Percentiles rank a stretch among this genome's conserved stretches.
Conservation (phyloP, 2,113 vertebrate genomes). For the Morphnarchus princeps region DNA sequence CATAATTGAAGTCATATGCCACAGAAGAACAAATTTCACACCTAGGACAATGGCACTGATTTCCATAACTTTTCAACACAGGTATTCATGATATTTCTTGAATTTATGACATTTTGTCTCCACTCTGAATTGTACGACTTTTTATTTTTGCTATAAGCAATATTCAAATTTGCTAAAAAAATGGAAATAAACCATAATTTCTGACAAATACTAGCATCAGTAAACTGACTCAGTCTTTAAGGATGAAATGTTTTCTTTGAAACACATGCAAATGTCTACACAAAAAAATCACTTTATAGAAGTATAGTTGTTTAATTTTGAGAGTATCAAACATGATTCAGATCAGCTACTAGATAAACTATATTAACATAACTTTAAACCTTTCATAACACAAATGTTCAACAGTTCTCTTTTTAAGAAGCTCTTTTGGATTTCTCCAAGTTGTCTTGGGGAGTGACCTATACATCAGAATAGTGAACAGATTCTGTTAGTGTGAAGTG, state of each 20-base stretch:
- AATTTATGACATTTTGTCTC: background rate
- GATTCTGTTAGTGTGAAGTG: accelerated
- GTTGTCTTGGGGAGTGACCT: background rate
- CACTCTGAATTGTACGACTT: background rate
- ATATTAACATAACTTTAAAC: background rate
- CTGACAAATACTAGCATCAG: background rate
- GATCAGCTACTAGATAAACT: background rate
- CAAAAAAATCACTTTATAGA: background rate
- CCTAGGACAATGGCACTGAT: background rate
- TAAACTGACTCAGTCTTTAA: background rate
- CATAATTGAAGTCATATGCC: background rate
- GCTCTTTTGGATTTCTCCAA: background rate
- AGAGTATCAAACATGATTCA: background rate
- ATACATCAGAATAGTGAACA: background rate
- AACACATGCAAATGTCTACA: background rate
- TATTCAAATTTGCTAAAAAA: background rate
- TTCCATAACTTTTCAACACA: background rate
- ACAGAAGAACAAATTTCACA: background rate
- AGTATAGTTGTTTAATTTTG: background rate
- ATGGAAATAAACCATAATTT: background rate
- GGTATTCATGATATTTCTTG: background rate
- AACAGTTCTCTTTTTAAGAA: background rate
- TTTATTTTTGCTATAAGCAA: accelerated
- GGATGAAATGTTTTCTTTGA: background rate
- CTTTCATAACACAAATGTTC: background rate